phyloP scores from a whole-genome alignment of 2,113 vertebrate species.

The Cavia porcellus region DNA sequence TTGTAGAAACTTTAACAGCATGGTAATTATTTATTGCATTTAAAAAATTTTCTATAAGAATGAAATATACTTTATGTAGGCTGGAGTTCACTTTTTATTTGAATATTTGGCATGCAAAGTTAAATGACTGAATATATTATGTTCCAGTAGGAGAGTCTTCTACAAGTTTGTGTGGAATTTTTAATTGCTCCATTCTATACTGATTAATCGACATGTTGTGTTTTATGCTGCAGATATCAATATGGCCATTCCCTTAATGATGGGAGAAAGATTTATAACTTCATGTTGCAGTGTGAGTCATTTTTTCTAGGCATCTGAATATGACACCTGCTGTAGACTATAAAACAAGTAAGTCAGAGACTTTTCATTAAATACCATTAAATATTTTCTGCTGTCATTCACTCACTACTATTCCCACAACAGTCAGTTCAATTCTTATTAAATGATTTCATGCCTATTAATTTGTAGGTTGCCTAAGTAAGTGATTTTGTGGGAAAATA shows the following conservation, averaged over 20 bases:
- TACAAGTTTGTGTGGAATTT: not conserved
- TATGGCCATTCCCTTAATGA: not conserved
- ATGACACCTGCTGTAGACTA: not conserved
- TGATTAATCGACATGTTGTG: not conserved
- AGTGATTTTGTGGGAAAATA: slow-evolving; percentile 23
- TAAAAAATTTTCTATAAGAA: not conserved
- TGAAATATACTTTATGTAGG: not conserved
- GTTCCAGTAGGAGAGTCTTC: not conserved
- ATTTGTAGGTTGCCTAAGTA: not conserved
- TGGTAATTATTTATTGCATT: not conserved
- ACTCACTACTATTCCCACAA: not conserved
- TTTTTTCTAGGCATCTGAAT: slow-evolving; percentile 21
- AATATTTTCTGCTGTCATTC: slow-evolving; percentile 15
- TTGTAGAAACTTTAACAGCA: not conserved
- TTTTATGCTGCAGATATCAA: not conserved
- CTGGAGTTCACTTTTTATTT: not conserved
- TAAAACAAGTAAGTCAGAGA: not conserved
- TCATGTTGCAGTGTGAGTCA: not conserved
- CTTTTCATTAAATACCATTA: not conserved
- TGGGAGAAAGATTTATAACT: not conserved
- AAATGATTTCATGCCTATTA: not conserved
- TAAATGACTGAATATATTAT: not conserved
- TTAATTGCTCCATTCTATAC: not conserved
- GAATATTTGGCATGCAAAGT: not conserved
- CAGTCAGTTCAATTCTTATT: not conserved